phyloP scores from a whole-genome alignment of 2,888 invertebrate species.

The Eumacrocentrus americanus region DNA sequence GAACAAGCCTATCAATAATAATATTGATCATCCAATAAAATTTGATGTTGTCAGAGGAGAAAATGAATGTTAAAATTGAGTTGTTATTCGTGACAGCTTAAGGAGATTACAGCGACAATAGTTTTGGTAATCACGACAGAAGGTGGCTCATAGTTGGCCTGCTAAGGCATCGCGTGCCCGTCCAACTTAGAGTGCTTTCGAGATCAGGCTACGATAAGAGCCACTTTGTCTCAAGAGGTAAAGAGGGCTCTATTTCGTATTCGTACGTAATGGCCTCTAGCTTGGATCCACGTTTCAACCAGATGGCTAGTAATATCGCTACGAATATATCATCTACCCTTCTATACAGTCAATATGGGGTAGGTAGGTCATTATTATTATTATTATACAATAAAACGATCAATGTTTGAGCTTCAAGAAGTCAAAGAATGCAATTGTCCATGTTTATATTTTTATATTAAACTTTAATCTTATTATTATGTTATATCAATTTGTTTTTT shows the following conservation, averaged over 20 bases:
- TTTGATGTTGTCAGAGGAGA: no score
- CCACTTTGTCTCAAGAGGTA: conserved; percentile 32
- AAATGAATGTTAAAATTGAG: no score
- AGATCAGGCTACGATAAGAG: conserved; percentile 24
- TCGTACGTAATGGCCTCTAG: conserved; percentile 5
- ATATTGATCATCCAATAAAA: no score
- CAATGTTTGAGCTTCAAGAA: no score
- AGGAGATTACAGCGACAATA: neutral
- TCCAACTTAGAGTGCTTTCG: conserved; percentile 3
- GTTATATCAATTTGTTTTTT: no score
- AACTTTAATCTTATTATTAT: no score
- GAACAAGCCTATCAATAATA: no score
- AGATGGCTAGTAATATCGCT: conserved; percentile 9
- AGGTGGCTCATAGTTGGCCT: neutral
- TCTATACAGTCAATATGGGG: neutral
- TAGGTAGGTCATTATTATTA: no score
- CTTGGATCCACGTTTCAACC: conserved; percentile 2
- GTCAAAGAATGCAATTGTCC: no score
- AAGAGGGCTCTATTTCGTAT: conserved; percentile 28
- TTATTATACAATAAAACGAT: no score
- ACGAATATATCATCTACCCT: neutral
- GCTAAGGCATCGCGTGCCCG: conserved; percentile 14
- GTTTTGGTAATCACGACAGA: neutral
- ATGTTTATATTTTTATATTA: no score
- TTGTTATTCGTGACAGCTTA: neutral